A percentile compares a stretch with the other conserved stretches of the same genome.
These are phyloP conservation scores for Pocillopora damicornis DNA, from an alignment of 64 coral and sea anemone genomes.

Conservation along the genomic window DNA sequence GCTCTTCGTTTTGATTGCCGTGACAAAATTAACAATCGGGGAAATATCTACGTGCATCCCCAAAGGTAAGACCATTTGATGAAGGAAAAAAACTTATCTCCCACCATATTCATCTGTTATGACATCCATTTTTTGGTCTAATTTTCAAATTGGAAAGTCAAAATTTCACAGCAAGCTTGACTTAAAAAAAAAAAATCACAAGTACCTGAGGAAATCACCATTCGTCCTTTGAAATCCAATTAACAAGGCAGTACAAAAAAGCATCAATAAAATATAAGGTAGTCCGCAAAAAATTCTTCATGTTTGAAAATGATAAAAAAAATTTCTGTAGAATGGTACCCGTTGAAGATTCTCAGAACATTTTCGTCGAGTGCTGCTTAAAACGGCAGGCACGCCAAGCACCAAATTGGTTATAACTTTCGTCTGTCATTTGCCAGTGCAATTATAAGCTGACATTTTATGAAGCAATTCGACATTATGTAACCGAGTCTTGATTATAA, in stretches of 20 bases:
- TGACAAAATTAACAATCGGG: neutral
- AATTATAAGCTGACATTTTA: too few relatives aligned
- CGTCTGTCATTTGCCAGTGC: too few relatives aligned
- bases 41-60: constrained; percentile 9
- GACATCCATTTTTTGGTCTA: neutral
- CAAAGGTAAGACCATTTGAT: constrained; percentile 8
- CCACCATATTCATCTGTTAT: too few relatives aligned
- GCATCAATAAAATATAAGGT: neutral
- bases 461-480: too few relatives aligned
- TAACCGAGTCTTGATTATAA: too few relatives aligned
- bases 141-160: neutral
- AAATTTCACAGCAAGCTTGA: neutral
- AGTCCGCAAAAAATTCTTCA: neutral
- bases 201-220: neutral
- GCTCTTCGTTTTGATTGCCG: neutral
- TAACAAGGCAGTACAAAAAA: neutral
- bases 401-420: too few relatives aligned
- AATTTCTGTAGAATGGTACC: too few relatives aligned
- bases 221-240: neutral
- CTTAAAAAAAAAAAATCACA: neutral
- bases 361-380: too few relatives aligned
- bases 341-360: too few relatives aligned
- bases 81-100: too few relatives aligned
- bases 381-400: too few relatives aligned
- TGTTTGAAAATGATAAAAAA: neutral